Base-by-base conservation (phyloP, 2,797 vertebrate species). In the Pseudocheirus occidentalis region DNA sequence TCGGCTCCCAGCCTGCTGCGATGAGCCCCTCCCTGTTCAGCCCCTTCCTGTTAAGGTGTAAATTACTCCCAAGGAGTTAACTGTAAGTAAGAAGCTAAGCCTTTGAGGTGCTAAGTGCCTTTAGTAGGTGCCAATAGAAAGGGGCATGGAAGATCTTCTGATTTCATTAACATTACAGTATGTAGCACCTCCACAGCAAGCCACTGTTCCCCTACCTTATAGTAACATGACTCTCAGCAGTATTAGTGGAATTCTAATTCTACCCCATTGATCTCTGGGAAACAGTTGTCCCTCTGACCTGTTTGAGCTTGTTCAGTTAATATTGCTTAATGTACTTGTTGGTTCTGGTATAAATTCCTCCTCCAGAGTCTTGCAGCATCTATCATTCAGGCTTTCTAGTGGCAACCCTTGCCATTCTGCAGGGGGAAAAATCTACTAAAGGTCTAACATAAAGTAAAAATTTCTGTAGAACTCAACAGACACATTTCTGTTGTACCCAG, bases 281-380 rank as follows among this genome's bases (percentile, higher is more conserved):
- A 97, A 66, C 93, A 58, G 87, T 0, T 11, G 0, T 9, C 59
- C 13, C 0, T 29, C 13, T 56, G 97, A 99, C 99, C 99, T 99
- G 99, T 94, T 99, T 99, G 98, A 99, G 99, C 98, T 99, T 99
- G 98, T 99, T 99, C 98, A 99, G 98, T 97, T 99, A 99, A 97
- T 99, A 99, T 98, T 99, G 99, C 98, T 99, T 99, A n/a, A 99
- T 99, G 62, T 73, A 97, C 99, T 98, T 98, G 99, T 98, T 99
- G 99, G 96, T 99, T 99, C 96, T 99, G 98, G 95, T 98, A 98
- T 92, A 99, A 99, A 98, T 98, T 99, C 99, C 97, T 99, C 99
- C 53, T 99, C 99, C 98, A 99, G 97, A 91, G 97, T 98, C 99
- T 99, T 99, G 96, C 99, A 99, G 97, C 99, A 99, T 34, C 99